These are phyloP conservation scores for Scrobipalpa atriplicella DNA, from an alignment of 2,888 invertebrate genomes.

Conservation along the genomic window DNA sequence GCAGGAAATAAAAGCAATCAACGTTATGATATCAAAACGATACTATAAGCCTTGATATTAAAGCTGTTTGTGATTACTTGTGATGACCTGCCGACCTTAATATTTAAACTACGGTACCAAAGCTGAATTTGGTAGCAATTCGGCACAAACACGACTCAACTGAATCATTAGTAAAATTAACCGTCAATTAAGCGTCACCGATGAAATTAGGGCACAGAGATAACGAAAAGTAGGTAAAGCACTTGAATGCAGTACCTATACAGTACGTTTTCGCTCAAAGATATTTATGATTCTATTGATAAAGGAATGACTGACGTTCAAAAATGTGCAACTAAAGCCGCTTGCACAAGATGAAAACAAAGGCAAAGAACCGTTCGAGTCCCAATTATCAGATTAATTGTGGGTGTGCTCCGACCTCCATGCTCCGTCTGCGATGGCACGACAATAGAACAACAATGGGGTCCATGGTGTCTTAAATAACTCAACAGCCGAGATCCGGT, in stretches of 20 bases:
- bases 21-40: background rate
- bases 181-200: too few species aligned
- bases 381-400: slow-evolving; percentile 63
- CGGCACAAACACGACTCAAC: too few species aligned
- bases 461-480: slow-evolving; percentile 51
- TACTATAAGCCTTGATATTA: slow-evolving; percentile 36
- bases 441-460: slow-evolving; percentile 53
- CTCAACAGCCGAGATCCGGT: slow-evolving; percentile 13
- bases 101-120: slow-evolving; percentile 46
- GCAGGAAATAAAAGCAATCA: background rate
- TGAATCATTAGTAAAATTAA: too few species aligned
- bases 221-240: background rate
- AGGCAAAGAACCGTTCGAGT: slow-evolving; percentile 58
- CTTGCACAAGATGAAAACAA: slow-evolving; percentile 40
- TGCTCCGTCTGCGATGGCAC: too few species aligned
- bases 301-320: slow-evolving; percentile 31
- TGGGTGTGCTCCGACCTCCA: slow-evolving; percentile 67
- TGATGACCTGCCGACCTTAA: slow-evolving; percentile 46
- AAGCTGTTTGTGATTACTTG: slow-evolving; percentile 37
- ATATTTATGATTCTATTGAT: background rate
- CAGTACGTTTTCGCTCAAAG: background rate
- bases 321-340: slow-evolving; percentile 29
- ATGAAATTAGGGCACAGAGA: too few species aligned
- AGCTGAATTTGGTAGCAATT: slow-evolving; percentile 37
- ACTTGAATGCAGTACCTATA: background rate